Percentiles rank a stretch among this genome's conserved stretches.
These are phyloP conservation scores for Mythimna lalbum DNA, from an alignment of 2,888 invertebrate species.

Conservation along the genomic window DNA sequence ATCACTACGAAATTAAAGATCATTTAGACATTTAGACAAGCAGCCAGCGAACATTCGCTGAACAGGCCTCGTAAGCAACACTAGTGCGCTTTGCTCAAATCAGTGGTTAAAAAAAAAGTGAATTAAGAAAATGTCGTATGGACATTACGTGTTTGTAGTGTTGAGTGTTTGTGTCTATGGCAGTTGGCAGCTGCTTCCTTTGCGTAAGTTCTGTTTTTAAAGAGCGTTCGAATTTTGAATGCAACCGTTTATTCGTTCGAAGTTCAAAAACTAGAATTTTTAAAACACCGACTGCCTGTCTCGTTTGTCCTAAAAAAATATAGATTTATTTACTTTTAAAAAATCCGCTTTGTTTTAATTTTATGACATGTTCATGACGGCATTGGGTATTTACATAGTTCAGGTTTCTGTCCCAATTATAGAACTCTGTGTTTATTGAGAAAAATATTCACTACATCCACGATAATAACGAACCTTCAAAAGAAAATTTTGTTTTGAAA, in stretches of 20 bases:
- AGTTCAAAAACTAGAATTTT: constrained; percentile 3
- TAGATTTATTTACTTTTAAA: no score
- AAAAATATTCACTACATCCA: neutral
- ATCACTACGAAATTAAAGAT: constrained; percentile 79
- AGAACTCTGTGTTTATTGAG: neutral
- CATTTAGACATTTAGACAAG: constrained; percentile 69
- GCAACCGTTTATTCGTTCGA: constrained; percentile 16
- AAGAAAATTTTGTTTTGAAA: neutral
- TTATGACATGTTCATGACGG: no score
- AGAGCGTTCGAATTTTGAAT: constrained; percentile 42
- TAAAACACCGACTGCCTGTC: constrained; percentile 7
- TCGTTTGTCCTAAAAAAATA: neutral
- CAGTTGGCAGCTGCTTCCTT: constrained; percentile 80
- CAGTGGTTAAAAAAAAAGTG: constrained; percentile 36
- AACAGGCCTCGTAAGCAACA: constrained; percentile 69
- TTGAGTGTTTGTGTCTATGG: constrained; percentile 78
- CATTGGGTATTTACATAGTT: no score
- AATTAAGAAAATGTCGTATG: constrained; percentile 62
- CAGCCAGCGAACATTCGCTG: constrained; percentile 74
- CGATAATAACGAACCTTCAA: neutral
- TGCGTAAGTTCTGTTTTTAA: constrained; percentile 80
- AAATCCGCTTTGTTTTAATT: no score
- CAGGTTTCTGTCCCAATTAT: no score
- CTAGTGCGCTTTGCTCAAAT: constrained; percentile 53
- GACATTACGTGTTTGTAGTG: constrained; percentile 70